Conservation (phyloP, 2,797 vertebrate genomes). For the Pangasius krempfi region DNA sequence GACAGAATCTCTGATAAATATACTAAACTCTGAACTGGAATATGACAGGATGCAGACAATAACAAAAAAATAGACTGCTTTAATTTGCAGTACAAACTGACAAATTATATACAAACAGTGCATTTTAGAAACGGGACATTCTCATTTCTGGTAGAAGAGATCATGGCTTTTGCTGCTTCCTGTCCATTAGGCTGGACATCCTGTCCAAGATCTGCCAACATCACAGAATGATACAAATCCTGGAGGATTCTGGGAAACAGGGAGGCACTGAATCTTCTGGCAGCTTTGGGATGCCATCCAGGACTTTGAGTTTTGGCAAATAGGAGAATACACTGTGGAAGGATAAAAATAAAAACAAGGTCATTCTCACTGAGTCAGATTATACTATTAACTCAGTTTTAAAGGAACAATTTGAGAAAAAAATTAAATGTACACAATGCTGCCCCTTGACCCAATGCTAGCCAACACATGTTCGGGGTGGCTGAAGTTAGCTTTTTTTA, state of each 20-base stretch:
- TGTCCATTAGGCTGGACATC: not conserved
- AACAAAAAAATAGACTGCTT: conserved; percentile 31
- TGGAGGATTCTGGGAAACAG: conserved; percentile 72
- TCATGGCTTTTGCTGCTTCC: conserved; percentile 39
- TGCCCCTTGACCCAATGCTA: not conserved
- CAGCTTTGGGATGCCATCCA: conserved; percentile 90
- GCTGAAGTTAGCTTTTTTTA: not conserved
- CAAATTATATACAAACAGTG: conserved; percentile 5
- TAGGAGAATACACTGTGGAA: conserved; percentile 86
- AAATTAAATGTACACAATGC: not conserved
- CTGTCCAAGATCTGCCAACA: not conserved
- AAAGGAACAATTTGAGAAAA: not conserved
- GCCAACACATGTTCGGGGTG: not conserved
- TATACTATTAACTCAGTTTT: not conserved
- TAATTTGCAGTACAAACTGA: conserved; percentile 32
- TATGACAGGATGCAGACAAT: not conserved
- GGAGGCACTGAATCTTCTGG: conserved; percentile 81
- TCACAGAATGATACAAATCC: conserved; percentile 84
- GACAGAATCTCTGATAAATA: not conserved
- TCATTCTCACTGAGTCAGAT: not conserved
- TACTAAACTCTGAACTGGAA: not conserved
- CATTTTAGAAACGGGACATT: not conserved
- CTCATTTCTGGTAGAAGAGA: conserved; percentile 9
- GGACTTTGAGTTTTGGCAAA: conserved; percentile 92
- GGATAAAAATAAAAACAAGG: conserved; percentile 2